Evolutionary conservation across 2,888 invertebrate species (phyloP), one percentile per base, ranked within the genome.

Genomic region (Agrilus cyanescens): DNA sequence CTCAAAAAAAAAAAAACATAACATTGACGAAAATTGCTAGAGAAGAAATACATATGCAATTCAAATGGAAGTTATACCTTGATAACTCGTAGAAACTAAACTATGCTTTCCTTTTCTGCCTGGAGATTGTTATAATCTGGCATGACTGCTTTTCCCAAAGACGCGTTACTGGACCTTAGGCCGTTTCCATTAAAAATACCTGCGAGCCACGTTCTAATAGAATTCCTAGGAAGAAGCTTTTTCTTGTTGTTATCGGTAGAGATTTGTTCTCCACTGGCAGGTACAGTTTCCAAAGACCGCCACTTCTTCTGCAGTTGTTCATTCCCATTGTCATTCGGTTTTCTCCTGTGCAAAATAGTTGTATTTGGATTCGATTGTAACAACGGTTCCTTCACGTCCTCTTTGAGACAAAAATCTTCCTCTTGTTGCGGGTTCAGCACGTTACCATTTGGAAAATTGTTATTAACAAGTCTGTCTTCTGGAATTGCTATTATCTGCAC

Each of bases 271-370:
- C 51, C 50, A 46, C 56, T 51, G 30, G 60, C 62, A 25, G 69
- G 66, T 37, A 86, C 74, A 50, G 80, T 77, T 66, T 88, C 87
- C 40, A 86, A 69, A 37, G 87, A 87, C 54, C 79, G 80, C 81
- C 87, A 88, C 57, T 83, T 76, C 65, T 85, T 85, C 52, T 75
- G 57, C 41, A 62, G 58, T 42, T 63, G 62, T 32, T 62, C 58
- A 32, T 62, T 63, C 29, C 66, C 56, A 14, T 59, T 57, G 30
- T 66, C 67, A 29, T 60, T 60, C 6, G 57, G 53, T 40, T 63
- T 56, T 35, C 60, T 54, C 33, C 54, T 45, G 37, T 63, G 57
- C 13, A 64, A 52, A 34, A 59, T 54, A 3, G 54, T 54, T 37
- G 60, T 53, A 49, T 59, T 54, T 40, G 53, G 47, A 36, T 54